Conservation (phyloP, 2,888 invertebrate species). For the Hymenopus coronatus region DNA sequence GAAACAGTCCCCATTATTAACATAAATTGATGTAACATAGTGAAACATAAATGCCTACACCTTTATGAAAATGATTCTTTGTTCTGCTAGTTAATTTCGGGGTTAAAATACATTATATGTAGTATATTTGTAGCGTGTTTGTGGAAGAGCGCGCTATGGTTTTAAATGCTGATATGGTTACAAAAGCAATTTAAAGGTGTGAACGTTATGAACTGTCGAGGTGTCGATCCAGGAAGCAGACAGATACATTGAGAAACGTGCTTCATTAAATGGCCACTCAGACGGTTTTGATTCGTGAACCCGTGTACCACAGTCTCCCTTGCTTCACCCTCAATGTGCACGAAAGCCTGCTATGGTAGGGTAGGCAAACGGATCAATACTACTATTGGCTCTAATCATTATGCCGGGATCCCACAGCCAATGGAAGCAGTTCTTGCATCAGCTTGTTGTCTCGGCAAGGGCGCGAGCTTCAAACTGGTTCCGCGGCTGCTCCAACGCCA, state of each 20-base stretch:
- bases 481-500: background rate
- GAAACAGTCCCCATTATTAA: too few relatives aligned
- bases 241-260: background rate
- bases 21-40: too few relatives aligned
- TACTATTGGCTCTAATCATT: constrained; percentile 33
- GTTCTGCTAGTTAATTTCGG: too few relatives aligned
- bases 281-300: constrained; percentile 9
- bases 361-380: constrained; percentile 30
- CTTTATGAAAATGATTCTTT: too few relatives aligned
- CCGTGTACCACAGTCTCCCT: constrained; percentile 25
- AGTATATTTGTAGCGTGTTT: too few relatives aligned
- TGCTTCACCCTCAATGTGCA: constrained; percentile 14
- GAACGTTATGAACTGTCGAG: too few relatives aligned
- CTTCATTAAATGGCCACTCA: background rate
- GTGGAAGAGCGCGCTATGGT: too few relatives aligned
- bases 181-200: too few relatives aligned
- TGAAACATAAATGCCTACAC: too few relatives aligned
- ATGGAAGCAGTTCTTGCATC: constrained; percentile 4
- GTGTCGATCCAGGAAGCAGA: background rate
- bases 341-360: background rate
- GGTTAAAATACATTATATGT: too few relatives aligned
- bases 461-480: constrained; percentile 20
- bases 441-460: background rate
- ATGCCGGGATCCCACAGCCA: constrained; percentile 27
- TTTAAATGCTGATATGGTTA: too few relatives aligned